Evolutionary conservation across 2,797 vertebrate species (phyloP).

Genomic region (Spheniscus humboldti): DNA sequence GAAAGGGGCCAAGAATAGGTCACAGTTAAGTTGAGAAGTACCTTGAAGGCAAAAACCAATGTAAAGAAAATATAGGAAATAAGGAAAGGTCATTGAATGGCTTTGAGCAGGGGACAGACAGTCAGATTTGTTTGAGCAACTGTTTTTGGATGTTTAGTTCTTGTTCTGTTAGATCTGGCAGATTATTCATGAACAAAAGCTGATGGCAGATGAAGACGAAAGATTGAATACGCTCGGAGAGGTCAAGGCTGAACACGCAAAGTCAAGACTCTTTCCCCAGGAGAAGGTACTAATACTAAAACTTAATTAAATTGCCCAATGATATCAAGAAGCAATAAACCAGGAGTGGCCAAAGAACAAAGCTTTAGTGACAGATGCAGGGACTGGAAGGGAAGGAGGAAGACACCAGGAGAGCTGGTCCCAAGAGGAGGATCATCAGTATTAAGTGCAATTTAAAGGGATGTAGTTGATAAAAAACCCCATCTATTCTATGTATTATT

Average conservation of each 20-base stretch:
- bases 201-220: not conserved
- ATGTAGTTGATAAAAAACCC: accelerated
- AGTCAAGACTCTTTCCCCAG: not conserved
- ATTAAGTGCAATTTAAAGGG: not conserved
- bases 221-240: accelerated
- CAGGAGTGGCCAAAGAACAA: not conserved
- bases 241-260: not conserved
- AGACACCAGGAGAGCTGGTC: not conserved
- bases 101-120: not conserved
- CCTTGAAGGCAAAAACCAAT: not conserved
- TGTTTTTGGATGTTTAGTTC: accelerated
- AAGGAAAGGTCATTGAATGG: not conserved
- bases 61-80: not conserved
- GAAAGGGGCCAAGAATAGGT: not conserved
- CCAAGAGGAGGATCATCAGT: not conserved
- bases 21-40: not conserved
- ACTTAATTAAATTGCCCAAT: accelerated
- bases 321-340: not conserved
- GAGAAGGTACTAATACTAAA: not conserved
- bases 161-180: not conserved
- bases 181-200: not conserved
- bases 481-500: not conserved
- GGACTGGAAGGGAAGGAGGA: not conserved
- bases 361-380: not conserved
- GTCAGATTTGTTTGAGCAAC: accelerated